Percentiles rank a stretch among this genome's conserved stretches.
Conservation (phyloP, 2,113 vertebrate genomes). For the Condylura cristata region DNA sequence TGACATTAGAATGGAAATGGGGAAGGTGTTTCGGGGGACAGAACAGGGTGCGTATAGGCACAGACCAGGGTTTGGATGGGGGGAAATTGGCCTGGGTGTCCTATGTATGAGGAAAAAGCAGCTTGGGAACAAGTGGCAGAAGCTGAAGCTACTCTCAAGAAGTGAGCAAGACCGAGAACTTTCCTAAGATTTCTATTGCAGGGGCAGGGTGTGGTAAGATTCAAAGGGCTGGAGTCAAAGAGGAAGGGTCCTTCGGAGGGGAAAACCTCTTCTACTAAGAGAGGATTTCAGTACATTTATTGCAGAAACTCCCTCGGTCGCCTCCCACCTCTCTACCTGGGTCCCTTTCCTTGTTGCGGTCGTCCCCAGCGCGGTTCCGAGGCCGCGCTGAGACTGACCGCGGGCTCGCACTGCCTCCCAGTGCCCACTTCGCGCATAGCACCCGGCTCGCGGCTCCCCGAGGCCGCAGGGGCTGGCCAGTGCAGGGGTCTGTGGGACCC, state of each 20-base stretch:
- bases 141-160: neutral
- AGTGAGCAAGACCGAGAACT: neutral
- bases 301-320: neutral
- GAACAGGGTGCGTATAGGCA: neutral
- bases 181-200: neutral
- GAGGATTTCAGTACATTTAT: neutral
- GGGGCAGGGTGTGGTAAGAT: neutral
- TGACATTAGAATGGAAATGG: neutral
- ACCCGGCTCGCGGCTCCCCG: neutral
- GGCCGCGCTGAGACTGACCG: neutral
- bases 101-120: neutral
- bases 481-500: neutral
- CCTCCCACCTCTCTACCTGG: neutral
- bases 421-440: conserved; percentile 48
- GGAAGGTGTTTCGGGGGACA: neutral
- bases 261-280: neutral
- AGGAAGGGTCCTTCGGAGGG: neutral
- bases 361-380: neutral
- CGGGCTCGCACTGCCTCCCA: conserved; percentile 66
- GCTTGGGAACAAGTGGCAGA: neutral
- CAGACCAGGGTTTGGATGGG: neutral
- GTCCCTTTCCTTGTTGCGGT: neutral
- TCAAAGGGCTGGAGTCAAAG: neutral
- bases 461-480: no score
- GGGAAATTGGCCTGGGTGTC: neutral